A percentile compares a stretch with the other conserved stretches of the same genome.
These are phyloP conservation scores for Ameiurus melas DNA, from an alignment of 2,113 vertebrate species.

Conservation along the genomic window DNA sequence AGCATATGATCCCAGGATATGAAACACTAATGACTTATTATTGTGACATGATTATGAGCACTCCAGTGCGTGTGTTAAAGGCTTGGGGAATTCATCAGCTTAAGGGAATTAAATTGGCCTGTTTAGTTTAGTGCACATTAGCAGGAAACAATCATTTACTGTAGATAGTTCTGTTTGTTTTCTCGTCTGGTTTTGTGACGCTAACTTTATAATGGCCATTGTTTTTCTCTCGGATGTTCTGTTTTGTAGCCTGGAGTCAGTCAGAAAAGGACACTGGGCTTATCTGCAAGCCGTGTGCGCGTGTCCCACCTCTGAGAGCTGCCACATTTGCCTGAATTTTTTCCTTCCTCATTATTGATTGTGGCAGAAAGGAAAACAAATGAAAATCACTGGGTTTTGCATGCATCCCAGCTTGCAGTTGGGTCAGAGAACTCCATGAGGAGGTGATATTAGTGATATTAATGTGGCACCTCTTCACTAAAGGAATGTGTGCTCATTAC, in stretches of 20 bases:
- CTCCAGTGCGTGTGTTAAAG: background rate
- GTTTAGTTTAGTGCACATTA: background rate
- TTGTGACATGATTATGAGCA: background rate
- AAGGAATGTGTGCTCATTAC: background rate
- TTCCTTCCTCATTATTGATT: conserved; percentile 47
- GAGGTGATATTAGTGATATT: background rate
- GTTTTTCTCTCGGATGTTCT: background rate
- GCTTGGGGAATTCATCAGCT: background rate
- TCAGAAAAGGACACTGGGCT: conserved; percentile 36
- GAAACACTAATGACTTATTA: background rate
- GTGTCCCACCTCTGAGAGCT: conserved; percentile 16
- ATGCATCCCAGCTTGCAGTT: conserved; percentile 17
- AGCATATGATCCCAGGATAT: background rate
- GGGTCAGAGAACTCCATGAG: background rate
- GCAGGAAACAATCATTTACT: conserved; percentile 16
- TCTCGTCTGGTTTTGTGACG: background rate
- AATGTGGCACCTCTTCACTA: background rate
- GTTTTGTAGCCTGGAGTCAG: conserved; percentile 31
- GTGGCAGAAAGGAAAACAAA: conserved; percentile 47
- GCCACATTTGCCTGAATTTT: conserved; percentile 50
- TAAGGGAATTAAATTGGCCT: background rate
- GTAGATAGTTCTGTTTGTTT: conserved; percentile 5
- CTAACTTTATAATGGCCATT: background rate
- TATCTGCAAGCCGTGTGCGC: conserved; percentile 21
- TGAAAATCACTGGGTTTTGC: conserved; percentile 44